Evolutionary conservation across 2,888 invertebrate species (phyloP).

Genomic region (Octodonta nipae): DNA sequence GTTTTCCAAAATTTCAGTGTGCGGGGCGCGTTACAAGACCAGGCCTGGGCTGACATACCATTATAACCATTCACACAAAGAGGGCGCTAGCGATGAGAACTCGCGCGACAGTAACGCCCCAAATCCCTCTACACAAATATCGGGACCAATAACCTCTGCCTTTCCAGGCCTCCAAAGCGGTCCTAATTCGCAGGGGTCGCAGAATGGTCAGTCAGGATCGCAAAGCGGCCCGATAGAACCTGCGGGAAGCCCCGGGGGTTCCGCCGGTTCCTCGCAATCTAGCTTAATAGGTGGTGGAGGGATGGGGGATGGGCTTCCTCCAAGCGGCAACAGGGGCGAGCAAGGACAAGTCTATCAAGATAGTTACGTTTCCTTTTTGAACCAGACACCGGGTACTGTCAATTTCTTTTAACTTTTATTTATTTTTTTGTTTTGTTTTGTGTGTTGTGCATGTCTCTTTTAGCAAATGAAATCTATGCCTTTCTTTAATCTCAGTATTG

Average conservation of each 20-base stretch:
- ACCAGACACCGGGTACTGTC: constrained; percentile 41
- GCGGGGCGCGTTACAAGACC: constrained; percentile 93
- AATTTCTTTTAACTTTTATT: constrained; percentile 20
- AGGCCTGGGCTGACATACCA: constrained; percentile 91
- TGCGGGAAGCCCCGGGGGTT: constrained; percentile 11
- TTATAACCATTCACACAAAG: constrained; percentile 80
- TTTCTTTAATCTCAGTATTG: no score
- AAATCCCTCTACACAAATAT: constrained; percentile 28
- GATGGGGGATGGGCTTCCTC: constrained; percentile 23
- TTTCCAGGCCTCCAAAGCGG: constrained; percentile 21
- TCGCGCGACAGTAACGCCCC: constrained; percentile 35
- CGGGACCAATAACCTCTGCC: constrained; percentile 23
- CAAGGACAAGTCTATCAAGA: constrained; percentile 47
- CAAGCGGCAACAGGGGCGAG: constrained; percentile 23
- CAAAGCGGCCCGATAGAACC: constrained; percentile 6
- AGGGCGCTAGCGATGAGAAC: constrained; percentile 40
- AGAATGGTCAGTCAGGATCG: neutral
- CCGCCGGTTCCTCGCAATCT: constrained; percentile 10
- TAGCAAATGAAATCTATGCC: no score
- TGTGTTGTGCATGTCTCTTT: no score
- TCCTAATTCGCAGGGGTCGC: constrained; percentile 12
- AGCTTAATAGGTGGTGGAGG: constrained; percentile 14
- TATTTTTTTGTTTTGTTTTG: neutral
- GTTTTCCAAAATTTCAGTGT: constrained; percentile 50
- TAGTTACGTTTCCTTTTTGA: constrained; percentile 54